These are phyloP conservation scores for Agrotis puta DNA, from an alignment of 2,888 invertebrate genomes.

Conservation along the genomic window DNA sequence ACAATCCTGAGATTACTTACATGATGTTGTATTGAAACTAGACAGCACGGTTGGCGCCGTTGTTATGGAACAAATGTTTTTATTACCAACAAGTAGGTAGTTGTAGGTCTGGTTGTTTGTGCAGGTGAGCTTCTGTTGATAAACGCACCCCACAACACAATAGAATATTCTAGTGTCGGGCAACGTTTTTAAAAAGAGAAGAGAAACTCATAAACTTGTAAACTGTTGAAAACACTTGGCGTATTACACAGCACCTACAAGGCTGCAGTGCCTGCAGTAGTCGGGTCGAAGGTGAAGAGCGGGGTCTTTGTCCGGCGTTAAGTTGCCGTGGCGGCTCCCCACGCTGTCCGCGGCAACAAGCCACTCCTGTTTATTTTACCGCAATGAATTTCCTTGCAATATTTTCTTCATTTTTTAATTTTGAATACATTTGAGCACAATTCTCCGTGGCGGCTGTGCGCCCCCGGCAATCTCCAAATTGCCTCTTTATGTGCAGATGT, in stretches of 20 bases:
- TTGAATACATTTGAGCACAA: constrained; percentile 90
- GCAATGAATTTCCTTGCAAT: constrained; percentile 89
- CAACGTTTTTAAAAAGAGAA: too few relatives aligned
- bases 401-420: constrained; percentile 89
- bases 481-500: constrained; percentile 91
- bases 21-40: too few relatives aligned
- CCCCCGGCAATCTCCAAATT: constrained; percentile 91
- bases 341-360: constrained; percentile 80
- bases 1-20: too few relatives aligned
- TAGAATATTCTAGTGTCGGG: too few relatives aligned
- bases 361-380: constrained; percentile 89
- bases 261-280: constrained; percentile 15
- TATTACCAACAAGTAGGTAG: too few relatives aligned
- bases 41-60: too few relatives aligned
- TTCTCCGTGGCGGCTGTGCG: constrained; percentile 87
- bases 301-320: constrained; percentile 51
- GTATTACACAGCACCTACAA: constrained; percentile 15
- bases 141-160: too few relatives aligned
- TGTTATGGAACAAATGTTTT: too few relatives aligned
- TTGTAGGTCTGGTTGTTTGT: too few relatives aligned
- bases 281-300: constrained; percentile 49
- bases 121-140: too few relatives aligned
- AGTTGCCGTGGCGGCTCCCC: constrained; percentile 58
- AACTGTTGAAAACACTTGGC: constrained; percentile 14
- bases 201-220: background rate